Conservation (phyloP, 2,113 vertebrate species). For the Panthera uncia region DNA sequence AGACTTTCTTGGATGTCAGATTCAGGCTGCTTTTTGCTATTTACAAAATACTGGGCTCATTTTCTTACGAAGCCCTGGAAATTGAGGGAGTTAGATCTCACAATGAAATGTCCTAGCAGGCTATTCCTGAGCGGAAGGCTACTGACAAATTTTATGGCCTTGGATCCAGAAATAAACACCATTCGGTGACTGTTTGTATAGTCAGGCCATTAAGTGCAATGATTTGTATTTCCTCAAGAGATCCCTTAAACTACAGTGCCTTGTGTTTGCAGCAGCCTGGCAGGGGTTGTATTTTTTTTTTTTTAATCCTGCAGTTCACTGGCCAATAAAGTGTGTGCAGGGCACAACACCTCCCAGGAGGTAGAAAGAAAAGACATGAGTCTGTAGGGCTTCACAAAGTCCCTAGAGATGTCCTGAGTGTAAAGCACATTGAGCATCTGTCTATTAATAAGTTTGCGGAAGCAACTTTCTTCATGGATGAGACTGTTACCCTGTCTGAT, state of each 20-base stretch:
- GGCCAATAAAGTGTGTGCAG: conserved; percentile 46
- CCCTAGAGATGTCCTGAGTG: neutral
- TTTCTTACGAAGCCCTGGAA: conserved; percentile 49
- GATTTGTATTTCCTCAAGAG: conserved; percentile 79
- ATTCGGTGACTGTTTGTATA: conserved; percentile 72
- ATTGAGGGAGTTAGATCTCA: conserved; percentile 42
- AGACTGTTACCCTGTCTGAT: neutral
- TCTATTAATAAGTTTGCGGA: neutral
- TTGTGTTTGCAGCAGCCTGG: conserved; percentile 59
- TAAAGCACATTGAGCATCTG: neutral
- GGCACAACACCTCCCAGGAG: conserved; percentile 2
- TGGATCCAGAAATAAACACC: conserved; percentile 73
- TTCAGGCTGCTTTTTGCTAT: neutral
- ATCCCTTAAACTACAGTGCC: conserved; percentile 64
- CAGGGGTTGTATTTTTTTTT: conserved; percentile 53
- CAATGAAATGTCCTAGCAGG: conserved; percentile 53
- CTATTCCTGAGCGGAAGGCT: conserved; percentile 45
- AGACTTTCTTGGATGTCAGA: conserved; percentile 47
- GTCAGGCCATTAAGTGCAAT: conserved; percentile 73
- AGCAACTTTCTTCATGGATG: neutral
- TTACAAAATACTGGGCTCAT: conserved; percentile 49
- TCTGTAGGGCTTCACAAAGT: neutral
- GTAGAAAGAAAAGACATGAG: neutral
- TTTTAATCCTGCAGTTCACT: conserved; percentile 60
- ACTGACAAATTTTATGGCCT: conserved; percentile 72